These are phyloP conservation scores for Cynoglossus semilaevis DNA, from an alignment of 2,113 vertebrate species.

Conservation along the genomic window DNA sequence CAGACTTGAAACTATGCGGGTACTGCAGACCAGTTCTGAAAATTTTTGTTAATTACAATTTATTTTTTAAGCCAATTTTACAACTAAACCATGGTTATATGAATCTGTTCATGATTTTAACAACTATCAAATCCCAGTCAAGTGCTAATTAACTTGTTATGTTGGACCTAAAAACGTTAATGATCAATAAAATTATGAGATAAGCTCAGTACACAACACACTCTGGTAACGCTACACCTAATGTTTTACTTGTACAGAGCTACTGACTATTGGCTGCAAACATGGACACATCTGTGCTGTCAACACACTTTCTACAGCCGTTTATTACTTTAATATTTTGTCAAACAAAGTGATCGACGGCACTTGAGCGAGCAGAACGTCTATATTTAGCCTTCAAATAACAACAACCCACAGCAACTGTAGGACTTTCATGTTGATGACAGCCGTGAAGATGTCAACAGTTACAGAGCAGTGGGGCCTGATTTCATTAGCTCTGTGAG, in stretches of 20 bases:
- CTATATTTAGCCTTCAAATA: conserved; percentile 6
- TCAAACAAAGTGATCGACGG: conserved; percentile 10
- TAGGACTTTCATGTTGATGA: conserved; percentile 22
- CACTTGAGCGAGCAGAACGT: not conserved
- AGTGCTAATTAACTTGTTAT: no score
- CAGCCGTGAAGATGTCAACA: conserved; percentile 33
- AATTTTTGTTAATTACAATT: no score
- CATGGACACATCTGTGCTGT: conserved; percentile 13
- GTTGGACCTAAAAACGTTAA: no score
- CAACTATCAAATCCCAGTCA: no score
- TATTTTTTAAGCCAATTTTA: no score
- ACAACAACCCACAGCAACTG: not conserved
- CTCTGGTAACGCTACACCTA: conserved; percentile 6
- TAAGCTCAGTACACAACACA: not conserved
- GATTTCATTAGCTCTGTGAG: conserved; percentile 39
- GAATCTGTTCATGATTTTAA: no score
- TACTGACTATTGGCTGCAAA: conserved; percentile 18
- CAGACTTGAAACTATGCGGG: no score
- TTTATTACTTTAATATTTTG: conserved; percentile 14
- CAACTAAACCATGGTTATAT: no score
- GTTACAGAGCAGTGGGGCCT: conserved; percentile 16
- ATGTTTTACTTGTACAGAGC: conserved; percentile 16
- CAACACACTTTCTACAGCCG: conserved; percentile 6
- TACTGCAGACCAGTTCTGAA: no score
- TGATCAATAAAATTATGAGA: no score